Base-by-base conservation (phyloP, 2,113 vertebrate genomes). In the Thalassoma bifasciatum region DNA sequence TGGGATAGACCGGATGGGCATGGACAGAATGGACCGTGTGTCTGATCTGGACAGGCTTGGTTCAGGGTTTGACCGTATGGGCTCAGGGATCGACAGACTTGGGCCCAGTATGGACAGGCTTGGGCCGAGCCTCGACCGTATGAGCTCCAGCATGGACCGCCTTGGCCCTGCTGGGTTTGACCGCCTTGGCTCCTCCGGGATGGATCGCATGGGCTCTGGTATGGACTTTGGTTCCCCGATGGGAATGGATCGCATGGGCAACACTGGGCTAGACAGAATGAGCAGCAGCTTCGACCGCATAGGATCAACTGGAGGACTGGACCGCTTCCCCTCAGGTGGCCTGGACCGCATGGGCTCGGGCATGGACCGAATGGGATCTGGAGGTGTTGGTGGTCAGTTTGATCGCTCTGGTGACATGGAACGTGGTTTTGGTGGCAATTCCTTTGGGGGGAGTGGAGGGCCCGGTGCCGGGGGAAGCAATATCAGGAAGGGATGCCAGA, bases 401-500 rank as follows among this genome's bases (percentile, higher is more conserved):
- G 97, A 98, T 72, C 91, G 97, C 9, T 89, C 96, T 16, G 92
- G 94, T 65, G 98, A 98, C 30, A 89, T 98, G 94, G 97, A 99
- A 52, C 94, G 97, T 51, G 96, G 96, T 4, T 99, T 98, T 59
- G 95, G 96, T 57, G 95, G 95, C 23, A 95, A 95, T 67, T 94
- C 94, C 82, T 97, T 97, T 62, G 93, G 95, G 14, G 96, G 95
- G 56, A 46, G 84, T 2, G 96, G 95, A 85, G 96, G 96, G 11
- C 94, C 96, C 60, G 95, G 95, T 59, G 14, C 93, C 9, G 92
- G 89, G 9, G 95, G 95, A 30, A 71, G 87, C 73, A 95, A 96
- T 68, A 80, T 96, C 84, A 94, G 97, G 81, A 98, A 98, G 89
- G 97, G 97, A 62, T 98, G 97, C 83, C 98, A 99, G 93, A 99